Percentiles rank a stretch among this genome's conserved stretches.
These are phyloP conservation scores for Agrochola litura DNA, from an alignment of 2,888 invertebrate species.

Conservation along the genomic window DNA sequence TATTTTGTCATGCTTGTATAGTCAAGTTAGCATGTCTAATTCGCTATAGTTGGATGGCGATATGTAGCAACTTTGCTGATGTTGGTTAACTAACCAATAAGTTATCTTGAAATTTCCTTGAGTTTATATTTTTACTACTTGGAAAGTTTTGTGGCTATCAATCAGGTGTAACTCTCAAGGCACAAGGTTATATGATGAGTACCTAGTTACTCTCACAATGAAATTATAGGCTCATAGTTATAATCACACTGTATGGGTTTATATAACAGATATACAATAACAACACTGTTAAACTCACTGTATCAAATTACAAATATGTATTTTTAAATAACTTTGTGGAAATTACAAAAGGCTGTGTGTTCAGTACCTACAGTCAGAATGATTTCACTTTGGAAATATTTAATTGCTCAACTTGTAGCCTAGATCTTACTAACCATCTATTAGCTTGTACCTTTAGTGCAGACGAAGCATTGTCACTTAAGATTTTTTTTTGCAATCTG, in stretches of 20 bases:
- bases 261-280: constrained; percentile 35
- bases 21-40: constrained; percentile 67
- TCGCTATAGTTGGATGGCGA: constrained; percentile 60
- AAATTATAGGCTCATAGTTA: constrained; percentile 23
- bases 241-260: constrained; percentile 25
- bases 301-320: constrained; percentile 50
- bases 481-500: background rate
- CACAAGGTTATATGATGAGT: constrained; percentile 54
- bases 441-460: background rate
- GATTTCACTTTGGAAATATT: constrained; percentile 7
- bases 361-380: background rate
- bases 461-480: constrained; percentile 14
- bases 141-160: constrained; percentile 51
- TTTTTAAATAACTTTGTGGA: constrained; percentile 37
- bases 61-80: constrained; percentile 46
- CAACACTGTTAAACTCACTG: constrained; percentile 30
- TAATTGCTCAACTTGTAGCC: background rate
- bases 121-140: constrained; percentile 33
- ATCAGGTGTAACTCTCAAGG: constrained; percentile 46
- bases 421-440: background rate
- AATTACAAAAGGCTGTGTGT: constrained; percentile 3
- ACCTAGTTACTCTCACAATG: constrained; percentile 55
- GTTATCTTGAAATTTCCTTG: constrained; percentile 49
- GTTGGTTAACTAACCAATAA: constrained; percentile 58
- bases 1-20: constrained; percentile 67